Conservation (phyloP, 2,113 vertebrate genomes). For the Cyanoderma ruficeps region DNA sequence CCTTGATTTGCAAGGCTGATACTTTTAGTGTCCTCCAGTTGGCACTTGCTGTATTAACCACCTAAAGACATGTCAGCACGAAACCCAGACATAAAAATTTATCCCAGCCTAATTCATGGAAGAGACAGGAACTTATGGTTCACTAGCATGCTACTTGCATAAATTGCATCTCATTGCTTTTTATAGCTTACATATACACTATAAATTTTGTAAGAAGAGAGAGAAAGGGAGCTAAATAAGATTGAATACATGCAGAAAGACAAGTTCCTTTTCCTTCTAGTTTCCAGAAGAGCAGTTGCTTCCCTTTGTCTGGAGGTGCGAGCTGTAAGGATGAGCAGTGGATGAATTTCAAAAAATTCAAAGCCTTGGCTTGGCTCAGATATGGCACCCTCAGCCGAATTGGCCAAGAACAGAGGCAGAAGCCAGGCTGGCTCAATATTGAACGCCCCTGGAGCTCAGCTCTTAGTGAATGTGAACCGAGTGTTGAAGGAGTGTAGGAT, state of each 20-base stretch:
- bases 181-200: constrained; percentile 24
- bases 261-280: constrained; percentile 11
- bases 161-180: constrained; percentile 53
- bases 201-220: constrained; percentile 37
- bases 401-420: constrained; percentile 45
- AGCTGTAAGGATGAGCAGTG: constrained; percentile 51
- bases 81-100: background rate
- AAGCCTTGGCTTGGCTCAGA: constrained; percentile 52
- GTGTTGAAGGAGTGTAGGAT: constrained; percentile 53
- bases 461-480: constrained; percentile 25
- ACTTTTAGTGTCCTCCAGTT: background rate
- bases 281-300: constrained; percentile 33
- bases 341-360: constrained; percentile 52
- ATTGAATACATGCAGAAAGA: background rate
- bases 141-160: constrained; percentile 13
- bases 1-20: constrained; percentile 16
- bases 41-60: background rate
- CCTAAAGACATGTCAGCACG: background rate
- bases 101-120: background rate
- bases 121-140: background rate
- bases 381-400: constrained; percentile 22
- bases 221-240: background rate
- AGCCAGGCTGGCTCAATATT: constrained; percentile 50
- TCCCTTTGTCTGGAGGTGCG: constrained; percentile 53
- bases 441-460: constrained; percentile 37